Evolutionary conservation across 2,797 vertebrate species (phyloP).

Genomic region (Scarus forsteni): DNA sequence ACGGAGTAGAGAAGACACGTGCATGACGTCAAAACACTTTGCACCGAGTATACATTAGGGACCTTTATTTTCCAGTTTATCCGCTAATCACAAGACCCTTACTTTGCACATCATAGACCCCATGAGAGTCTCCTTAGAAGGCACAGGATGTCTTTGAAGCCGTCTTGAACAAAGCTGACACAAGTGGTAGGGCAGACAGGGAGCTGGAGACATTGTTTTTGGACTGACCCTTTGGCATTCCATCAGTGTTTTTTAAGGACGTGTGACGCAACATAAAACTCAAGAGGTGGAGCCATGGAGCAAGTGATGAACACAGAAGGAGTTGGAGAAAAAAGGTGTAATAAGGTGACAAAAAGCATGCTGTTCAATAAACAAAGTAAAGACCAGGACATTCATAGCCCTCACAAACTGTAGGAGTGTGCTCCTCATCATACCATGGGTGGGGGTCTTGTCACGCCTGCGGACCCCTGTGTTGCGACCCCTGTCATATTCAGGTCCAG

Average conservation of each 20-base stretch:
- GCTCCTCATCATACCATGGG: slow-evolving; percentile 84
- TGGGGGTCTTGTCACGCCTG: slow-evolving; percentile 91
- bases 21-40: too few species aligned
- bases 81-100: slow-evolving; percentile 19
- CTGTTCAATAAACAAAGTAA: slow-evolving; percentile 9
- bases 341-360: slow-evolving; percentile 34
- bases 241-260: slow-evolving; percentile 52
- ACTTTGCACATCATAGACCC: slow-evolving; percentile 31
- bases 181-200: slow-evolving; percentile 55
- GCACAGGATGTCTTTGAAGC: slow-evolving; percentile 38
- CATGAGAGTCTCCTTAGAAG: slow-evolving; percentile 29
- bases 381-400: neutral
- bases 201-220: slow-evolving; percentile 56
- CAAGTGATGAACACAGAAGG: slow-evolving; percentile 49
- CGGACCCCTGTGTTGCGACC: slow-evolving; percentile 88
- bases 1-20: too few species aligned
- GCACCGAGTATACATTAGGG: too few species aligned
- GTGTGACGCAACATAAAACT: slow-evolving; percentile 38
- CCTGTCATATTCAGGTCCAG: slow-evolving; percentile 87
- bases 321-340: slow-evolving; percentile 40
- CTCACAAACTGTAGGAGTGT: neutral
- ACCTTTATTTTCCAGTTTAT: too few species aligned
- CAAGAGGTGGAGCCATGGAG: slow-evolving; percentile 59
- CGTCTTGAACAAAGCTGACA: slow-evolving; percentile 42
- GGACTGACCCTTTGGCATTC: slow-evolving; percentile 42